Percentiles rank a stretch among this genome's conserved stretches.
Evolutionary conservation across 1,140 invertebrate species (phyloP).

Genomic region (Drosophila athabasca): DNA sequence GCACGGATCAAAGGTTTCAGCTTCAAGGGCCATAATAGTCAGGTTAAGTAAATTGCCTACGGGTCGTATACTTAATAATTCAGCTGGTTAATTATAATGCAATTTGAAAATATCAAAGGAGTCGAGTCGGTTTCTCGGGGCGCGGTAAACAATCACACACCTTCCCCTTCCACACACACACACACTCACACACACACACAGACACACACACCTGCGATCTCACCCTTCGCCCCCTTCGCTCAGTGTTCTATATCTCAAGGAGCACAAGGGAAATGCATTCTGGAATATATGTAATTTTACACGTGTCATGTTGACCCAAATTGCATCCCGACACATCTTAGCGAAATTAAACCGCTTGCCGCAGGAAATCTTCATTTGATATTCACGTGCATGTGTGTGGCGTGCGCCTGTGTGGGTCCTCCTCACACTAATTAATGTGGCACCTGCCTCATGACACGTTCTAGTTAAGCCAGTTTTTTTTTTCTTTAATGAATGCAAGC

Average conservation of each 20-base stretch:
- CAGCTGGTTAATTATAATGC: constrained; percentile 51
- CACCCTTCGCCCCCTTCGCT: neutral
- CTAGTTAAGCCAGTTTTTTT: constrained; percentile 44
- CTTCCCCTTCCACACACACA: too few relatives aligned
- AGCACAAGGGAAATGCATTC: constrained; percentile 20
- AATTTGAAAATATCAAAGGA: constrained; percentile 54
- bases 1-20: neutral
- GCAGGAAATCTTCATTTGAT: constrained; percentile 56
- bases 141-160: neutral
- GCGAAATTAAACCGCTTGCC: constrained; percentile 63
- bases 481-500: constrained; percentile 47
- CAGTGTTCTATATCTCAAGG: neutral
- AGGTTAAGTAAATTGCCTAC: constrained; percentile 4
- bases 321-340: constrained; percentile 63
- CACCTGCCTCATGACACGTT: constrained; percentile 53
- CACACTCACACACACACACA: too few relatives aligned
- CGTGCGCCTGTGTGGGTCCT: constrained; percentile 13
- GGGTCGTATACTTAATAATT: constrained; percentile 28
- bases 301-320: constrained; percentile 57
- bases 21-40: too few relatives aligned
- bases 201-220: too few relatives aligned
- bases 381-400: constrained; percentile 22
- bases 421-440: constrained; percentile 64
- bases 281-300: constrained; percentile 52
- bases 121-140: constrained; percentile 6